These are phyloP conservation scores for Dasypolia templi DNA, from an alignment of 2,888 invertebrate genomes.

Conservation along the genomic window DNA sequence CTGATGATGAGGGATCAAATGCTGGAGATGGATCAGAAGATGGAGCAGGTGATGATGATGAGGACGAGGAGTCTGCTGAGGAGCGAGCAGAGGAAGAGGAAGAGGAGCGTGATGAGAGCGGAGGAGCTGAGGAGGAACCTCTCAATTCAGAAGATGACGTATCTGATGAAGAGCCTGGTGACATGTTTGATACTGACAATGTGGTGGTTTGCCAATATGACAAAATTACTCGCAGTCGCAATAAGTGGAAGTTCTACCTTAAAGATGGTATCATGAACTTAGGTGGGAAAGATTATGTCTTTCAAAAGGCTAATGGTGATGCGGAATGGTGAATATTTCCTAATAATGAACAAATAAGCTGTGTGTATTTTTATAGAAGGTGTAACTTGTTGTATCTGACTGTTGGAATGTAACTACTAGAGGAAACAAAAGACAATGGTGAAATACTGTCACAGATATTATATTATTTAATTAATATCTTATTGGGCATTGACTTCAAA, in stretches of 20 bases:
- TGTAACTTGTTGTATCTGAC: conserved; percentile 80
- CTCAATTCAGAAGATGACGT: conserved; percentile 99
- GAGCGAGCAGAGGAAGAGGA: conserved; percentile 92
- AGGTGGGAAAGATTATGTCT: conserved; percentile 99
- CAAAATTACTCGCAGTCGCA: conserved; percentile 99
- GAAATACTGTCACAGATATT: conserved; percentile 70
- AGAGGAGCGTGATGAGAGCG: conserved; percentile 93
- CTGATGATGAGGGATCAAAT: conserved; percentile 94
- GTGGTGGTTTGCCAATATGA: conserved; percentile 99
- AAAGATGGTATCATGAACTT: conserved; percentile 99
- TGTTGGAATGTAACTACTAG: conserved; percentile 74
- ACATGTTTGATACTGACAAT: conserved; percentile 99
- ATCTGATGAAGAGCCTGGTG: conserved; percentile 98
- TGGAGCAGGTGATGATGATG: conserved; percentile 93
- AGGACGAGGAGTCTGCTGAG: conserved; percentile 94
- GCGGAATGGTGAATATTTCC: conserved; percentile 97
- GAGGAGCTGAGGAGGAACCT: conserved; percentile 94
- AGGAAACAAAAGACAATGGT: conserved; percentile 71
- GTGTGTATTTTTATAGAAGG: conserved; percentile 82
- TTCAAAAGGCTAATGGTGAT: conserved; percentile 99
- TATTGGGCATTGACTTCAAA: conserved; percentile 61
- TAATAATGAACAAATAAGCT: conserved; percentile 73
- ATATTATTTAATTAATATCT: conserved; percentile 46
- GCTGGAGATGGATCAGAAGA: conserved; percentile 91
- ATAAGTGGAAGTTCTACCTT: conserved; percentile 99